A percentile compares a stretch with the other conserved stretches of the same genome.
phyloP scores from a whole-genome alignment of 1,140 invertebrate species.

The Octopus sinensis region DNA sequence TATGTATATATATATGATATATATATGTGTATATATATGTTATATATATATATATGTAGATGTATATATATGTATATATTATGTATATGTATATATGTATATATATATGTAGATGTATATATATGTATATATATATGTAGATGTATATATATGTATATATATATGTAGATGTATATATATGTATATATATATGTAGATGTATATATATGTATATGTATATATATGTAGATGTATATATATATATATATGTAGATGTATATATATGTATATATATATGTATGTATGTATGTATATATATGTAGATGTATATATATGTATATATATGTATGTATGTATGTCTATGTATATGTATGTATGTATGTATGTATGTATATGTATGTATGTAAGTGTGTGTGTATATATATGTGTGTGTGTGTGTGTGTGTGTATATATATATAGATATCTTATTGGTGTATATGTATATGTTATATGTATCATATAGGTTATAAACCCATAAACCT shows the following conservation, averaged over 20 bases:
- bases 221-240: no score
- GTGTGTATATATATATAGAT: no score
- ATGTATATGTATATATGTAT: conserved; percentile 11
- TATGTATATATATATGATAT: no score
- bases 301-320: background rate
- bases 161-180: conserved; percentile 22
- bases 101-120: conserved; percentile 13
- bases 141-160: conserved; percentile 17
- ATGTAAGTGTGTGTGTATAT: background rate
- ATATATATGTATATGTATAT: background rate
- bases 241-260: no score
- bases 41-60: no score
- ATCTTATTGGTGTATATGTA: no score
- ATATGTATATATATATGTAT: background rate
- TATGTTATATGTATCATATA: no score
- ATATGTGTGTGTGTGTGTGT: background rate
- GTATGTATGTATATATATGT: background rate
- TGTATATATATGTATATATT: no score
- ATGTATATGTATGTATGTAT: background rate
- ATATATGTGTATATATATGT: no score
- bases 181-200: conserved; percentile 15
- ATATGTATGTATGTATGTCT: background rate
- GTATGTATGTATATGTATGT: background rate
- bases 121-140: background rate
- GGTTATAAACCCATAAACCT: no score